Conservation (phyloP, 2,888 invertebrate genomes). For the Eledone cirrhosa region DNA sequence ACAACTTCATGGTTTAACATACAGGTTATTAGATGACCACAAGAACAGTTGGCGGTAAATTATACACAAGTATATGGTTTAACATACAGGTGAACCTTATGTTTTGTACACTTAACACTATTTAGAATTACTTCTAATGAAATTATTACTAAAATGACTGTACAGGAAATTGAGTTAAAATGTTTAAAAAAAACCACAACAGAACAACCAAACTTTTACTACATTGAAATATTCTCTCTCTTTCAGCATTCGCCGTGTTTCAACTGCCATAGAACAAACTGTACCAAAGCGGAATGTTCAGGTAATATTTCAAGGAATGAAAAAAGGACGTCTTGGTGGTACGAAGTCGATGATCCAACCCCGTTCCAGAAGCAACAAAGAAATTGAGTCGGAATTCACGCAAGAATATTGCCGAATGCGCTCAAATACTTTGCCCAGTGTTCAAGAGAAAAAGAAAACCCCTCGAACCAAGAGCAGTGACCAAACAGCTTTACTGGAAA, state of each 20-base stretch:
- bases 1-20: too few relatives aligned
- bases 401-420: constrained; percentile 9
- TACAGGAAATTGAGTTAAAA: too few relatives aligned
- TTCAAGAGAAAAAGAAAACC: constrained; percentile 12
- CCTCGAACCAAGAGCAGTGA: constrained; percentile 45
- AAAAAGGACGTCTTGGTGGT: constrained; percentile 10
- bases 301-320: constrained; percentile 21
- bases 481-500: constrained; percentile 47
- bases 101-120: too few relatives aligned
- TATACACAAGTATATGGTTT: too few relatives aligned
- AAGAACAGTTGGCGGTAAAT: too few relatives aligned
- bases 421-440: constrained; percentile 19
- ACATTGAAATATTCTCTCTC: too few relatives aligned
- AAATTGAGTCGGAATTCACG: constrained; percentile 4
- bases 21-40: too few relatives aligned
- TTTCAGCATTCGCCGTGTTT: constrained; percentile 21
- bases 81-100: too few relatives aligned
- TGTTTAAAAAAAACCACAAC: too few relatives aligned
- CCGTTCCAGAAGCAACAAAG: background rate
- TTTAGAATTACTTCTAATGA: too few relatives aligned
- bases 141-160: too few relatives aligned
- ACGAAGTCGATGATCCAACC: constrained; percentile 25
- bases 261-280: constrained; percentile 2
- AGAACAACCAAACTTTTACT: too few relatives aligned
- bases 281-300: constrained; percentile 22